Evolutionary conservation across 2,113 vertebrate genomes (phyloP).

Genomic region (Tamias sibiricus): DNA sequence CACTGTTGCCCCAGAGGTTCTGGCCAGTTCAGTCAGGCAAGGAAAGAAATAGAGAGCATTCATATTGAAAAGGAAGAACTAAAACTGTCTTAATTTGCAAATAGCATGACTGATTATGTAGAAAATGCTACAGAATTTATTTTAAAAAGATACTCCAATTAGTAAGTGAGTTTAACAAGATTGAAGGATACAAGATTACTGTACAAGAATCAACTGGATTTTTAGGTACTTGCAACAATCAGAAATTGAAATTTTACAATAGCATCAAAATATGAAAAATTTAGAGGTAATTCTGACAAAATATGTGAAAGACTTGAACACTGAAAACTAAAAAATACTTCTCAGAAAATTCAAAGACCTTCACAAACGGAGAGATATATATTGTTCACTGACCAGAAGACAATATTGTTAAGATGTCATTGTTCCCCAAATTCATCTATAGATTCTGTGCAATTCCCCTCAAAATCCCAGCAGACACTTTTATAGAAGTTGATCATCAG

Average conservation of each 20-base stretch:
- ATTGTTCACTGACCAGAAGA: not conserved
- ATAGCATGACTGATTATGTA: not conserved
- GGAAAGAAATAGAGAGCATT: not conserved
- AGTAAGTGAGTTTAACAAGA: not conserved
- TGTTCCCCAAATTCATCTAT: not conserved
- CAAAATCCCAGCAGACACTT: not conserved
- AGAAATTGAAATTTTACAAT: constrained; percentile 22
- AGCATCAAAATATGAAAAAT: not conserved
- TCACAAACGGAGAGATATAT: not conserved
- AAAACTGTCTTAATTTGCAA: not conserved
- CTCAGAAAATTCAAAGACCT: not conserved
- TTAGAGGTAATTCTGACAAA: not conserved
- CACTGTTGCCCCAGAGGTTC: not conserved
- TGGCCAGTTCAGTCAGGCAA: not conserved
- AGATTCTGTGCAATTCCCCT: not conserved
- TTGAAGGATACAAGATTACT: not conserved
- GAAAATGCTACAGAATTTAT: not conserved
- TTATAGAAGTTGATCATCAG: not conserved
- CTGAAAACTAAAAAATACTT: not conserved
- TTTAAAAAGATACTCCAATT: not conserved
- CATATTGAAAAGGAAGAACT: not conserved
- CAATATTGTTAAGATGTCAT: not conserved
- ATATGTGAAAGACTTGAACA: not conserved
- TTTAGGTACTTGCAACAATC: not conserved
- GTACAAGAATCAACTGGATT: not conserved